These are phyloP conservation scores for Taenaris catops DNA, from an alignment of 2,888 invertebrate genomes.

Conservation along the genomic window DNA sequence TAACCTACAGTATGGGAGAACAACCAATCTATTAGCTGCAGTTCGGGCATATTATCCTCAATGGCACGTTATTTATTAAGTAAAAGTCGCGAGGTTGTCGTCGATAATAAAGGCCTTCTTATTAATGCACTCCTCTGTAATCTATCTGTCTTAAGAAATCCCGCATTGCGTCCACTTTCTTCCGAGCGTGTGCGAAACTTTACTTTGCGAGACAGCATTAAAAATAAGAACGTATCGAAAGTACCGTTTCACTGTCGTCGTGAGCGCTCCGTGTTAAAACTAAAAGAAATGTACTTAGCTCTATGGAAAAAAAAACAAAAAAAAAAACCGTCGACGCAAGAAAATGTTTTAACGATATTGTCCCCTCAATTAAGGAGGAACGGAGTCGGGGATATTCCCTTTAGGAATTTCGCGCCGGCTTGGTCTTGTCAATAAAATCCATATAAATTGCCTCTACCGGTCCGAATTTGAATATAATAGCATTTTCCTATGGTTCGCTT, in stretches of 20 bases:
- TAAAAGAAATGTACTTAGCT: slow-evolving; percentile 13
- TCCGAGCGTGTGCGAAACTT: slow-evolving; percentile 43
- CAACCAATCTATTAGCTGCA: too few species aligned
- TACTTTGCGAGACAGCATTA: slow-evolving; percentile 23
- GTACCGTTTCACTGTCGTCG: slow-evolving; percentile 8
- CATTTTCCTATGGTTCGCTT: slow-evolving; percentile 57
- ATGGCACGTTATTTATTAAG: too few species aligned
- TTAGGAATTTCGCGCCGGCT: slow-evolving; percentile 65
- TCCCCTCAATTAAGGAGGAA: slow-evolving; percentile 68
- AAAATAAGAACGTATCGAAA: slow-evolving; percentile 11
- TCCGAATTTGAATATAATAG: slow-evolving; percentile 79
- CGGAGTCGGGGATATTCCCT: slow-evolving; percentile 51
- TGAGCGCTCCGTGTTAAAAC: slow-evolving; percentile 10
- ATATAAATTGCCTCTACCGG: slow-evolving; percentile 74
- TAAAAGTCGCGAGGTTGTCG: too few species aligned
- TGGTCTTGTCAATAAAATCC: slow-evolving; percentile 75
- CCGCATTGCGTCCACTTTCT: slow-evolving; percentile 69
- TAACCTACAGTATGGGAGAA: too few species aligned
- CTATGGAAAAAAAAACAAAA: slow-evolving; percentile 14
- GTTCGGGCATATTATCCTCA: too few species aligned
- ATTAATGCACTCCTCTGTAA: slow-evolving; percentile 69
- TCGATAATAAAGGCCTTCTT: slow-evolving; percentile 44
- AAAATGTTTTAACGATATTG: slow-evolving; percentile 55
- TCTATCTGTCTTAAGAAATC: slow-evolving; percentile 73
- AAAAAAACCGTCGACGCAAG: slow-evolving; percentile 7